phyloP scores from a whole-genome alignment of 2,797 vertebrate species.

The Acipenser transmontanus region DNA sequence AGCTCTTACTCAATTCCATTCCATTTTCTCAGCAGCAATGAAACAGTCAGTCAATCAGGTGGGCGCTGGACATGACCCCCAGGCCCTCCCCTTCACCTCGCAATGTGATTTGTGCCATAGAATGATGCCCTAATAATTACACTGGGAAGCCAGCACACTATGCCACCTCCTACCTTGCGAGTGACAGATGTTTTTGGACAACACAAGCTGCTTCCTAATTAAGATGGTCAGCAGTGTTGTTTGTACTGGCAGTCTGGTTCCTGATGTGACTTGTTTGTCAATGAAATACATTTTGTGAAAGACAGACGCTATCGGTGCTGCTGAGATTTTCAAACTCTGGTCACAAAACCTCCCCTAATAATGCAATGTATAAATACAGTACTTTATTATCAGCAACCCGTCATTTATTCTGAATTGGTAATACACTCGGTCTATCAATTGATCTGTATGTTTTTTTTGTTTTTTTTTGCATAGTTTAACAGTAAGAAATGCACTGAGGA shows the following conservation, averaged over 20 bases:
- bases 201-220: conserved; percentile 42
- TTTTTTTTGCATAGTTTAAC: too few relatives aligned
- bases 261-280: conserved; percentile 31
- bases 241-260: conserved; percentile 25
- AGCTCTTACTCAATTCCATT: conserved; percentile 14
- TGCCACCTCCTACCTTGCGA: conserved; percentile 22
- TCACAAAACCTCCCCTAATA: too few relatives aligned
- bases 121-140: too few relatives aligned
- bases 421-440: too few relatives aligned
- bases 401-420: too few relatives aligned
- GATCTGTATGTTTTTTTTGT: too few relatives aligned
- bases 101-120: not conserved
- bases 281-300: conserved; percentile 16
- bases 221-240: conserved; percentile 33
- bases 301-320: too few relatives aligned
- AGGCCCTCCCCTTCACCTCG: conserved; percentile 13
- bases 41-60: conserved; percentile 25
- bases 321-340: too few relatives aligned
- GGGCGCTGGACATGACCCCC: conserved; percentile 21
- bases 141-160: conserved; percentile 17
- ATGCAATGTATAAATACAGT: too few relatives aligned
- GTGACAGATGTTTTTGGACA: conserved; percentile 40
- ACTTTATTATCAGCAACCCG: too few relatives aligned
- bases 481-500: too few relatives aligned
- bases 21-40: conserved; percentile 28